Conservation (phyloP, 2,888 invertebrate genomes). For the Tenthredo notha region DNA sequence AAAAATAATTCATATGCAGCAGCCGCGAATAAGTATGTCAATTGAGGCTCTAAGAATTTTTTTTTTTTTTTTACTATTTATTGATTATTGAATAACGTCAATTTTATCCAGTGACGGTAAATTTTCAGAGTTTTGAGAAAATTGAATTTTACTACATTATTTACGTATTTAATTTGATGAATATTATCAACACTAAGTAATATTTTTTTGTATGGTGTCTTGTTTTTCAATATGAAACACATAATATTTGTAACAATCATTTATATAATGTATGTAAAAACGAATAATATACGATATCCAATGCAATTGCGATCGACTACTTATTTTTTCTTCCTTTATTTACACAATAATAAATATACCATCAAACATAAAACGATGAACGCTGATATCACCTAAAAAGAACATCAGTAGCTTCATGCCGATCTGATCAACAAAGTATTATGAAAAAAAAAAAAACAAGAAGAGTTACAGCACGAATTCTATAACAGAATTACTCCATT, state of each 20-base stretch:
- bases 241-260: constrained; percentile 41
- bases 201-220: constrained; percentile 43
- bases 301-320: neutral
- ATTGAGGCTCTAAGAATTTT: constrained; percentile 16
- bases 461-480: neutral
- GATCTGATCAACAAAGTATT: neutral
- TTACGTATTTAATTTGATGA: neutral
- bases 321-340: neutral
- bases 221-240: constrained; percentile 22
- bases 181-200: constrained; percentile 27
- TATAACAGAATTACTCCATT: neutral
- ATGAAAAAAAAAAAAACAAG: neutral
- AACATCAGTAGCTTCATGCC: neutral
- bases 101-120: neutral
- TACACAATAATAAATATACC: neutral
- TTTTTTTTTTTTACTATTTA: constrained; percentile 17
- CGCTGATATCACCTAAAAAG: neutral
- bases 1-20: constrained; percentile 2
- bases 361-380: neutral
- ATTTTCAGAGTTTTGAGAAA: neutral
- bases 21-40: constrained; percentile 8
- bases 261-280: constrained; percentile 36
- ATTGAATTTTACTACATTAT: constrained; percentile 7
- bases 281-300: constrained; percentile 39
- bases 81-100: neutral